Conservation (phyloP, 2,888 invertebrate species). For the Conchocele bisecta region DNA sequence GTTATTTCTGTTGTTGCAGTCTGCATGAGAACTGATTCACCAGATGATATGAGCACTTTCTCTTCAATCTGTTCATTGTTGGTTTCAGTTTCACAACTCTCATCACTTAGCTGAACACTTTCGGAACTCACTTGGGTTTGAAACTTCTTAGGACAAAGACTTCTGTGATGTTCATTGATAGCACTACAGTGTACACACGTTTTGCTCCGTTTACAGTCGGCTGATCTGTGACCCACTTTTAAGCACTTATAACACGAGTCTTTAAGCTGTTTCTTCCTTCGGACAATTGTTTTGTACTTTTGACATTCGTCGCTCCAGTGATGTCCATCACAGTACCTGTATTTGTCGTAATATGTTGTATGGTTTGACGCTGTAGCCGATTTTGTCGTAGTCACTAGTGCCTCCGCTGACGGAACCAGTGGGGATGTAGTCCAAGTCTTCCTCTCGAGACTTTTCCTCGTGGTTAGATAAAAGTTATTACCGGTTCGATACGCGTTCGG, state of each 20-base stretch:
- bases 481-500: background rate
- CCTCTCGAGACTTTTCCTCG: background rate
- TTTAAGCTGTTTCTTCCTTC: constrained; percentile 19
- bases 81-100: background rate
- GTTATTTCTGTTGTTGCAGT: constrained; percentile 20
- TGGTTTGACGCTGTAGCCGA: too few species aligned
- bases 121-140: background rate
- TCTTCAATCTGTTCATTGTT: background rate
- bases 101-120: background rate
- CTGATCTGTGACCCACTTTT: constrained; percentile 4
- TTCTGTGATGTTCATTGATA: constrained; percentile 21
- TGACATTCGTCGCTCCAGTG: constrained; percentile 35
- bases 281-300: constrained; percentile 16
- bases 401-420: background rate
- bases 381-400: constrained; percentile 10
- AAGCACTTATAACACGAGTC: constrained; percentile 21
- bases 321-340: background rate
- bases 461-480: background rate
- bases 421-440: background rate
- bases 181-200: constrained; percentile 26
- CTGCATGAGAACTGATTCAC: constrained; percentile 33
- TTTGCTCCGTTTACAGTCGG: constrained; percentile 11
- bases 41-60: constrained; percentile 15
- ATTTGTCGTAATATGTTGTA: constrained; percentile 7
- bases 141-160: constrained; percentile 24